Percentiles rank a stretch among this genome's conserved stretches.
These are phyloP conservation scores for Silurus glanis DNA, from an alignment of 2,113 vertebrate genomes.

Conservation along the genomic window DNA sequence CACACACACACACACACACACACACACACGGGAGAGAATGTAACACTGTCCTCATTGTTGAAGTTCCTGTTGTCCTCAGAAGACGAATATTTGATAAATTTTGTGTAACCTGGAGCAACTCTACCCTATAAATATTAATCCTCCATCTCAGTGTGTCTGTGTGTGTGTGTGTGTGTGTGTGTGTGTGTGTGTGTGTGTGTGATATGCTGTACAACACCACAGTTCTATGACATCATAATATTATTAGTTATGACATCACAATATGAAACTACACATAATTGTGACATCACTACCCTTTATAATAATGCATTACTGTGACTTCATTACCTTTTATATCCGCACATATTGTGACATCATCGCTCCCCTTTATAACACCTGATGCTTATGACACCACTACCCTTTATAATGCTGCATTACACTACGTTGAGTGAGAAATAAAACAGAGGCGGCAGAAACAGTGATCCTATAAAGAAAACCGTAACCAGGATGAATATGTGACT, in stretches of 20 bases:
- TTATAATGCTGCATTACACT: not conserved
- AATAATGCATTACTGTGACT: not conserved
- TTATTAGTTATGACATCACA: no score
- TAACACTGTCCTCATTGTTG: slow-evolving; percentile 7
- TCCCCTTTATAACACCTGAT: not conserved
- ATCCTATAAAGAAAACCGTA: not conserved
- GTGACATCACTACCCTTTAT: not conserved
- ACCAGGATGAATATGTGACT: slow-evolving; percentile 29
- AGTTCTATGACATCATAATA: no score
- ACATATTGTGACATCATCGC: not conserved
- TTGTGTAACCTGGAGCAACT: slow-evolving; percentile 46
- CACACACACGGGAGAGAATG: not conserved
- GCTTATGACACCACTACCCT: not conserved
- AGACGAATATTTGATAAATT: slow-evolving; percentile 44
- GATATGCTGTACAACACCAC: not conserved
- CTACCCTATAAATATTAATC: slow-evolving; percentile 42
- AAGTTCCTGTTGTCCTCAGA: not conserved
- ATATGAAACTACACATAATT: not conserved
- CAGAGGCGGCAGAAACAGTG: not conserved
- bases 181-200: slow-evolving; percentile 14
- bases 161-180: slow-evolving; percentile 8
- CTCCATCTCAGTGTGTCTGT: not conserved
- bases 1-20: slow-evolving; percentile 37
- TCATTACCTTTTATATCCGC: not conserved
- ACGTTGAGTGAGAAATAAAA: not conserved